phyloP scores from a whole-genome alignment of 2,888 invertebrate genomes.

The Perithous albicinctus region DNA sequence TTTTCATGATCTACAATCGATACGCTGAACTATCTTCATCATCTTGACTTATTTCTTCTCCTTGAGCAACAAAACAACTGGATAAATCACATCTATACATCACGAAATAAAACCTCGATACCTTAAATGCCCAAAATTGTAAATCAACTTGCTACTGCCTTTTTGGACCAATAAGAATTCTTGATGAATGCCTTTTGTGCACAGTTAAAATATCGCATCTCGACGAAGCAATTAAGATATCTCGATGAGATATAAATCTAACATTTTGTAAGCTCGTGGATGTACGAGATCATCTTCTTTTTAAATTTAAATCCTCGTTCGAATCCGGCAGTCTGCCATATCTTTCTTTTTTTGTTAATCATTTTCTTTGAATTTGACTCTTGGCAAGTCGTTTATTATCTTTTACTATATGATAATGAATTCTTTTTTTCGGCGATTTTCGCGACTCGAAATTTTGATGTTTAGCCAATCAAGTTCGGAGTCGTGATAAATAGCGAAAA shows the following conservation, averaged over 20 bases:
- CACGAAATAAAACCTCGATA: not conserved
- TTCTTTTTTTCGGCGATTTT: constrained; percentile 5
- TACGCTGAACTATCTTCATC: not conserved
- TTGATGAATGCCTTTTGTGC: too few relatives aligned
- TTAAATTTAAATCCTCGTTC: constrained; percentile 12
- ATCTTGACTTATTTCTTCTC: not conserved
- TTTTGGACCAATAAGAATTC: too few relatives aligned
- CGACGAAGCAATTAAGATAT: constrained; percentile 14
- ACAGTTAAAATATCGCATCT: constrained; percentile 13
- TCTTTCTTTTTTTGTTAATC: not conserved
- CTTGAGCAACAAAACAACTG: not conserved
- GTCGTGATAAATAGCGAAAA: constrained; percentile 27
- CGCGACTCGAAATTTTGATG: constrained; percentile 20
- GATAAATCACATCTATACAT: not conserved
- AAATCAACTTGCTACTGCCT: too few relatives aligned
- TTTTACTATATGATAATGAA: constrained; percentile 32
- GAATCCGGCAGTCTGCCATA: not conserved
- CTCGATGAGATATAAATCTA: not conserved
- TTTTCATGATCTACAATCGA: not conserved
- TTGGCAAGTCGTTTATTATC: constrained; percentile 38
- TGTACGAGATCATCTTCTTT: not conserved
- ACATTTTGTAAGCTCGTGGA: constrained; percentile 33
- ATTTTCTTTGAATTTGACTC: not conserved
- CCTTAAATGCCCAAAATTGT: too few relatives aligned
- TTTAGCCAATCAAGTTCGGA: not conserved